Base-by-base conservation (phyloP, 2,888 invertebrate species). In the Drosophila sordidapex region DNA sequence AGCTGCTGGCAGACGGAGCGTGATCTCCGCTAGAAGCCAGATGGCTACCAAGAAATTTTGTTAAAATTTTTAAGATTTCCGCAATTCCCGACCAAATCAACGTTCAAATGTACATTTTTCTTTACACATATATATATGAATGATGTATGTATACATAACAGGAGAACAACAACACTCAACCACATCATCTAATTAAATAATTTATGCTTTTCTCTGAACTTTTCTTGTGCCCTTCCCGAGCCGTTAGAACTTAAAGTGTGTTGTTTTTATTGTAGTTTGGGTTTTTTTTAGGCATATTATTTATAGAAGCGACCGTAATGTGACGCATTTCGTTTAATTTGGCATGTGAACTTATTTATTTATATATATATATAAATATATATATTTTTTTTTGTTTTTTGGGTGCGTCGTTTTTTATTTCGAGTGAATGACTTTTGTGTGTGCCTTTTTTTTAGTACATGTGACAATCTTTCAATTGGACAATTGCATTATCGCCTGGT, bases 301-400 rank as follows among this genome's bases (percentile, higher is more conserved):
- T 84, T 79, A 61, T 84, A 84, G 84, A 51, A 35, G 48, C 31
- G 56, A 57, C 59, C 74, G 63, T 69, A 73, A 71, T 77, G 84
- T 84, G 84, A 84, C 84, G 84, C 82, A 83, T 82, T 81, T 82
- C 66, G 71, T 71, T 72, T 70, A 76, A 78, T 80, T 79, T 78
- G 80, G 64, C 78, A 56, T 65, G 56, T 68, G 79, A 75, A 72
- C 75, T 73, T 72, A 74, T 67, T 78, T 81, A 69, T 74, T 72
- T 79, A 62, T 72, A 61, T 70, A 52, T 64, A 65, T 15, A 46
- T 25, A 46, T 13, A 21, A 6, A 43, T 4, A 11, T 21, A 43
- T 21, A 13, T 21, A 21, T 11, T 46, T 71, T 64, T 46, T 71
- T 64, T 46, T 27, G 51, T 73, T 56, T 53, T 56, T 46, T 36